Evolutionary conservation across 2,888 invertebrate species (phyloP).

Genomic region (Noctua janthina): DNA sequence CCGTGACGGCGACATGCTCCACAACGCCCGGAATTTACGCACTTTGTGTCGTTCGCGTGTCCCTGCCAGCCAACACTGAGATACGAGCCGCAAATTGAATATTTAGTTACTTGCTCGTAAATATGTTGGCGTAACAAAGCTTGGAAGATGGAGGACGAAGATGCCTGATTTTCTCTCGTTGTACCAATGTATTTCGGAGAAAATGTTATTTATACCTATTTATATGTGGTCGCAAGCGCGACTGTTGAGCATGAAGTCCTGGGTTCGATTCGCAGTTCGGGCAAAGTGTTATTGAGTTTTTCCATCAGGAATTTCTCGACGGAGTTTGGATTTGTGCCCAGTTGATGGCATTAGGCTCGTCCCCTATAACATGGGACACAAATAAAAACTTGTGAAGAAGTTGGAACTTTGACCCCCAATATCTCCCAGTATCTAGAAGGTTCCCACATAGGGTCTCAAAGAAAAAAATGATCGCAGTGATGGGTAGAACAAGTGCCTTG

Average conservation of each 20-base stretch:
- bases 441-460: too few relatives aligned
- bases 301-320: background rate
- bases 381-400: too few relatives aligned
- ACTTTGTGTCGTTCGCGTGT: slow-evolving; percentile 62
- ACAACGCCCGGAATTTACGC: slow-evolving; percentile 60
- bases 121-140: slow-evolving; percentile 58
- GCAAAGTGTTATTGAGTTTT: background rate
- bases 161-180: slow-evolving; percentile 7
- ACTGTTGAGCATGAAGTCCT: background rate
- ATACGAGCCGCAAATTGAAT: slow-evolving; percentile 67
- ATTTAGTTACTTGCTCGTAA: slow-evolving; percentile 60
- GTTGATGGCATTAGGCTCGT: background rate
- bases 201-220: background rate
- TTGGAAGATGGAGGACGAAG: slow-evolving; percentile 19
- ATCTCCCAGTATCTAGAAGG: too few relatives aligned
- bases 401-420: too few relatives aligned
- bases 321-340: background rate
- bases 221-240: background rate
- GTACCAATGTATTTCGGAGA: background rate
- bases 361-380: background rate
- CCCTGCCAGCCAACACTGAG: slow-evolving; percentile 65
- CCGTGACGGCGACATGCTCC: slow-evolving; percentile 56
- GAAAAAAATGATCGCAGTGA: too few relatives aligned
- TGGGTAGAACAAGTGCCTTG: too few relatives aligned
- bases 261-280: background rate